A percentile compares a stretch with the other conserved stretches of the same genome.
These are phyloP conservation scores for Macroglossus sobrinus DNA, from an alignment of 2,113 vertebrate species.

Conservation along the genomic window DNA sequence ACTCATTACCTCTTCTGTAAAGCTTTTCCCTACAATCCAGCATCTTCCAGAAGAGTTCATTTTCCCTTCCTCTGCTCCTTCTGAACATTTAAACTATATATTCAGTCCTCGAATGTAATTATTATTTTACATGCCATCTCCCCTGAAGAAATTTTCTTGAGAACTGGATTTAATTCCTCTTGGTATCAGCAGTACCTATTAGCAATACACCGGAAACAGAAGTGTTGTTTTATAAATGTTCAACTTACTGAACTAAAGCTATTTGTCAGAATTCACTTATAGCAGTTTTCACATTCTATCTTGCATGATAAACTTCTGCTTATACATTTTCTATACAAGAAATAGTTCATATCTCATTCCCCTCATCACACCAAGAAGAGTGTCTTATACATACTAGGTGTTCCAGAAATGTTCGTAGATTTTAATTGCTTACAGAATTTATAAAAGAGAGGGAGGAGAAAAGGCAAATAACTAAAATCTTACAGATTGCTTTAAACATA, in stretches of 20 bases:
- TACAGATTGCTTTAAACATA: background rate
- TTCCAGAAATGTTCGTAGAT: background rate
- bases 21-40: background rate
- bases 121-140: background rate
- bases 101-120: background rate
- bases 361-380: background rate
- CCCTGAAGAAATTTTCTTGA: background rate
- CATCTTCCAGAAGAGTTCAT: background rate
- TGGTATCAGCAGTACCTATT: background rate
- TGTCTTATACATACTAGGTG: background rate
- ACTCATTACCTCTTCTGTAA: background rate
- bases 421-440: background rate
- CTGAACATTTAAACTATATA: background rate
- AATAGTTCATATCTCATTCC: background rate
- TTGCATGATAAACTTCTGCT: background rate
- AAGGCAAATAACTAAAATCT: background rate
- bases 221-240: background rate
- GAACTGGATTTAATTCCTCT: background rate
- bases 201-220: background rate
- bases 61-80: background rate
- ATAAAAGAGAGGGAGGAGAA: background rate
- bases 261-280: background rate
- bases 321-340: background rate
- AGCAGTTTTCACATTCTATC: background rate
- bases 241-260: background rate